phyloP scores from a whole-genome alignment of 1,140 invertebrate genomes.

The Phenacoccus solenopsis region DNA sequence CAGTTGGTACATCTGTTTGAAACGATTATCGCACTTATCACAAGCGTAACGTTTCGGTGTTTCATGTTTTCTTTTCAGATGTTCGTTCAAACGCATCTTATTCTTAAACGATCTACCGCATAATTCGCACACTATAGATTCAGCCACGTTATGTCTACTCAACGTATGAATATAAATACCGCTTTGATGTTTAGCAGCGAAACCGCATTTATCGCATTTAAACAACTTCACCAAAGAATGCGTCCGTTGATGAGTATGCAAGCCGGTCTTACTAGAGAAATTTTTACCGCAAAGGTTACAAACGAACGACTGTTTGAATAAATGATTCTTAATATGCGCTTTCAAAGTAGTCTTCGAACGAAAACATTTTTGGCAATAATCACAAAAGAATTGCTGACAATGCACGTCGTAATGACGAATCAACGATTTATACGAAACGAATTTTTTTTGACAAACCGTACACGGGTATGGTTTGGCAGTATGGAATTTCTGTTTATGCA shows the following conservation, averaged over 20 bases:
- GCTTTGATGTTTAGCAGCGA: neutral
- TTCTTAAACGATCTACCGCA: constrained; percentile 21
- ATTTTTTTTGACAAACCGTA: neutral
- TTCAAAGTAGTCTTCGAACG: constrained; percentile 34
- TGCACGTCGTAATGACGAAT: neutral
- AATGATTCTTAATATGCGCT: constrained; percentile 26
- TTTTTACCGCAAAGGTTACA: constrained; percentile 23
- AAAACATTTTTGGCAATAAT: constrained; percentile 46
- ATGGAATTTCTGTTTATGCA: neutral
- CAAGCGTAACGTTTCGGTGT: constrained; percentile 13
- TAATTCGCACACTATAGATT: constrained; percentile 13
- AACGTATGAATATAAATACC: neutral
- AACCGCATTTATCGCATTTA: constrained; percentile 54
- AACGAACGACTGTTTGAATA: constrained; percentile 24
- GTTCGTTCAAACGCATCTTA: constrained; percentile 9
- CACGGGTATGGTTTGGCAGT: neutral
- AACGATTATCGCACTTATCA: constrained; percentile 18
- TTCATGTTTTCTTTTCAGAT: constrained; percentile 8
- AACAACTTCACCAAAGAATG: constrained; percentile 60
- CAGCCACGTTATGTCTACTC: neutral
- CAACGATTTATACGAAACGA: neutral
- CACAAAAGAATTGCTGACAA: constrained; percentile 32
- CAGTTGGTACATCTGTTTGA: constrained; percentile 18
- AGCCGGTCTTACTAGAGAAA: constrained; percentile 42
- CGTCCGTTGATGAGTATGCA: constrained; percentile 49